Conservation (phyloP, 1,140 invertebrate species). For the Holotrichia oblita region DNA sequence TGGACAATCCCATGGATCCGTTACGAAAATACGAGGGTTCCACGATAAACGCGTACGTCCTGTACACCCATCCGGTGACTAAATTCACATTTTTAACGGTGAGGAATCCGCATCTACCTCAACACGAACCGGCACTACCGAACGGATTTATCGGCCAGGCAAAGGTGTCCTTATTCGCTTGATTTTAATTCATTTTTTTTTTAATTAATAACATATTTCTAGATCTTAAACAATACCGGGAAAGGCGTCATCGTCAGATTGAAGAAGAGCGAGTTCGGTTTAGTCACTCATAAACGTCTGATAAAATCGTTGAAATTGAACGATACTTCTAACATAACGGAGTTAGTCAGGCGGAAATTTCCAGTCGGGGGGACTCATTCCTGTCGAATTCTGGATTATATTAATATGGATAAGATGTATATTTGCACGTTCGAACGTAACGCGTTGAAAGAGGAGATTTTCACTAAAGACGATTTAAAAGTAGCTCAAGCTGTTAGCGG, state of each 20-base stretch:
- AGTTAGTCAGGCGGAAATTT: constrained; percentile 62
- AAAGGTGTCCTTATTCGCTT: constrained; percentile 54
- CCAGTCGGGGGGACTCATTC: constrained; percentile 63
- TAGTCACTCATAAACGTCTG: constrained; percentile 63
- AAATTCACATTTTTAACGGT: constrained; percentile 72
- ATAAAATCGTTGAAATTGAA: constrained; percentile 44
- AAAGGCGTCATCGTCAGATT: background rate
- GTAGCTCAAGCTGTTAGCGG: constrained; percentile 65
- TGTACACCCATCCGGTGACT: constrained; percentile 74
- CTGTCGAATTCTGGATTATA: constrained; percentile 69
- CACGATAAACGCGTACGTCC: constrained; percentile 65
- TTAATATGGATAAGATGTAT: constrained; percentile 66
- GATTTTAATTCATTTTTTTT: background rate
- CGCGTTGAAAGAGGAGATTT: constrained; percentile 64
- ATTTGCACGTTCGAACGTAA: constrained; percentile 68
- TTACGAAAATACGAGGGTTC: constrained; percentile 59
- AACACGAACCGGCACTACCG: constrained; percentile 37
- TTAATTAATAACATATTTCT: too few species aligned
- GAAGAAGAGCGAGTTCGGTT: constrained; percentile 63
- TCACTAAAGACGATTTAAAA: constrained; percentile 63
- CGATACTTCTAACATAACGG: constrained; percentile 54
- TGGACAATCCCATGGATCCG: constrained; percentile 57
- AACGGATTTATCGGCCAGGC: constrained; percentile 64
- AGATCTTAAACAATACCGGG: background rate
- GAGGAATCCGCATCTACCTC: constrained; percentile 56